Base-by-base conservation (phyloP, 2,888 invertebrate species). In the Andrena bicolor region DNA sequence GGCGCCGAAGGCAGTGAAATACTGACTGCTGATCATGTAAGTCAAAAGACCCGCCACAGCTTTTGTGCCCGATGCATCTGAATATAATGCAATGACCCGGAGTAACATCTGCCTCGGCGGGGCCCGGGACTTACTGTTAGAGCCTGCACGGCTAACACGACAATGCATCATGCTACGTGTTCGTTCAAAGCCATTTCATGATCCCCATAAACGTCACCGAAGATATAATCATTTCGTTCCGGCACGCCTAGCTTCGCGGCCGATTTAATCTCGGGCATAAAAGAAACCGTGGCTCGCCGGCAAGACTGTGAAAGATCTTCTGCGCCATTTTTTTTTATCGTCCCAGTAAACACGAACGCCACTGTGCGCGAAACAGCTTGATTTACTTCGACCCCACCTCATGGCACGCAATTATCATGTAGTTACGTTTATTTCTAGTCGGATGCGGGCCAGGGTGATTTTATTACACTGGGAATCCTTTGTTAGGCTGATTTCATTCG, bases 141-240 rank as follows among this genome's bases (percentile, higher is more conserved):
- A 63, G 63, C 16, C 32, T 41, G 23, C 65, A 41, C 51, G 26
- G 51, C 10, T 49, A 64, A 64, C 78, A 41, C 69, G 79, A 74
- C 56, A 66, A 79, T 79, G 69, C 69, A 69, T 79, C 74, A 64
- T 69, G 53, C 63, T 56, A 49, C 58, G 53, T 69, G 64, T 53
- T 51, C 74, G 63, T 63, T 79, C 56, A 63, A 69, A 58, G 64
- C 56, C 74, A 56, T 68, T 79, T 63, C 82, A 61, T 68, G 81
- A 70, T 78, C 56, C 78, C 75, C 77, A 70, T 78, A 75, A 82
- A 78, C 78, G 82, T 82, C 73, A 51, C 49, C 56, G 60, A 58
- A 56, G 66, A 65, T 73, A 68, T 76, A 77, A 73, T 61, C 72
- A 63, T 77, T 77, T n/a, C 74, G 74, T 78, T 71, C 51, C 69